These are phyloP conservation scores for Dasypogon diadema DNA, from an alignment of 2,888 invertebrate genomes.

Conservation along the genomic window DNA sequence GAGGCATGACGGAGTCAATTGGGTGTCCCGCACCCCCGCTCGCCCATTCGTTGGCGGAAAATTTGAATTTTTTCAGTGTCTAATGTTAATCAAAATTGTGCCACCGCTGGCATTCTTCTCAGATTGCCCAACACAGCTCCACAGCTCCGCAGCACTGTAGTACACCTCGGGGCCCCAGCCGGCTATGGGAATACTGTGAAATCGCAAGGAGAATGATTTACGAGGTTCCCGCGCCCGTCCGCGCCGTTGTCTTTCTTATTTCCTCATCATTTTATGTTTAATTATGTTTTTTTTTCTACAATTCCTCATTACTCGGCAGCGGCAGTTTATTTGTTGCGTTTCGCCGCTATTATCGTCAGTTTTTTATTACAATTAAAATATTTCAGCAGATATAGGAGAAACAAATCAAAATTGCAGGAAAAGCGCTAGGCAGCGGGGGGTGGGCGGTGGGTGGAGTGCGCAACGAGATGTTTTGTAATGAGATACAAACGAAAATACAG, in stretches of 20 bases:
- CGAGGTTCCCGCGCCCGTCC: slow-evolving; percentile 22
- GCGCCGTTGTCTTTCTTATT: slow-evolving; percentile 15
- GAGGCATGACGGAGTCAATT: slow-evolving; percentile 33
- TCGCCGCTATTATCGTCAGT: slow-evolving; percentile 40
- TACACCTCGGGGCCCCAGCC: slow-evolving; percentile 8
- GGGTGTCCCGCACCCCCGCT: background rate
- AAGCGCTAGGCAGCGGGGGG: background rate
- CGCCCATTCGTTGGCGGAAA: background rate
- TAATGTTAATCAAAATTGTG: slow-evolving; percentile 49
- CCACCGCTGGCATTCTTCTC: slow-evolving; percentile 45
- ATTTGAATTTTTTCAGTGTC: slow-evolving; percentile 32
- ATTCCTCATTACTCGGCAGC: slow-evolving; percentile 39
- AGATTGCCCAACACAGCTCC: slow-evolving; percentile 50
- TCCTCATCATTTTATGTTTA: slow-evolving; percentile 37
- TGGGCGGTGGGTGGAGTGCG: background rate
- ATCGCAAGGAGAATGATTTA: slow-evolving; percentile 49
- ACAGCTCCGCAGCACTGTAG: slow-evolving; percentile 35
- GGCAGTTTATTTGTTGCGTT: slow-evolving; percentile 38
- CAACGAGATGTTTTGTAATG: slow-evolving; percentile 46
- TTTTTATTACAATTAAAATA: slow-evolving; percentile 52
- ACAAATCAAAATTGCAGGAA: slow-evolving; percentile 46
- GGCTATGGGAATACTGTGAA: slow-evolving; percentile 50
- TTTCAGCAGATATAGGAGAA: slow-evolving; percentile 47
- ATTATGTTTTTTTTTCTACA: slow-evolving; percentile 42
- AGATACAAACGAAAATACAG: slow-evolving; percentile 52